Evolutionary conservation across 2,113 vertebrate genomes (phyloP).

Genomic region (Ranitomeya variabilis): DNA sequence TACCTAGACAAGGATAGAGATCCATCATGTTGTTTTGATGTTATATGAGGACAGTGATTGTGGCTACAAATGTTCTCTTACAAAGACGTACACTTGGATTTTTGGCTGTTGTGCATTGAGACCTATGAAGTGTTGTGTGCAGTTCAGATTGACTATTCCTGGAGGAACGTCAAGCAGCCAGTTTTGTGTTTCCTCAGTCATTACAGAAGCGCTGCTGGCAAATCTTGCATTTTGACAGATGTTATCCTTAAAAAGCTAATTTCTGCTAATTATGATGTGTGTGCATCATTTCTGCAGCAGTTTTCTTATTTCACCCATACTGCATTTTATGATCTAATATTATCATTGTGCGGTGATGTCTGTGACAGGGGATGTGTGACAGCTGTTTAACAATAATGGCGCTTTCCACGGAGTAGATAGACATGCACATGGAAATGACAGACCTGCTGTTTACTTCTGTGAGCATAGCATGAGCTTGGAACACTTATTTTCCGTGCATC

Average conservation of each 20-base stretch:
- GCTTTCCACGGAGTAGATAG: background rate
- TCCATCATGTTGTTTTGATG: background rate
- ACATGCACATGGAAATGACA: background rate
- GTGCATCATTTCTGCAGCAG: constrained; percentile 27
- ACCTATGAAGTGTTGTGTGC: constrained; percentile 14
- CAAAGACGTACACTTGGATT: background rate
- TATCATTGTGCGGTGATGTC: constrained; percentile 13
- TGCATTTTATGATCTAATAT: constrained; percentile 41
- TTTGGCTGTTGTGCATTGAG: background rate
- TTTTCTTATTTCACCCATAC: constrained; percentile 4
- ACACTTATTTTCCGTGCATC: background rate
- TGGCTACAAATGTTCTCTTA: background rate
- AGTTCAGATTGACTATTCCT: constrained; percentile 12
- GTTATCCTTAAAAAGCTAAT: constrained; percentile 33
- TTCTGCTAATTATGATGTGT: constrained; percentile 42
- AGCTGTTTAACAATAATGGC: constrained; percentile 26
- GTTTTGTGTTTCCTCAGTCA: constrained; percentile 38
- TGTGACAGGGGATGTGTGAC: constrained; percentile 7
- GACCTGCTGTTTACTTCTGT: background rate
- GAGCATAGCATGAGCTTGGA: background rate
- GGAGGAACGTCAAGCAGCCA: constrained; percentile 32
- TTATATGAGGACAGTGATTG: background rate
- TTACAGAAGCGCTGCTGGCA: constrained; percentile 41
- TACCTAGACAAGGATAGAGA: too few relatives aligned
- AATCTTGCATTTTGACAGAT: constrained; percentile 41